Percentiles rank a stretch among this genome's conserved stretches.
phyloP scores from a whole-genome alignment of 1,140 invertebrate species.

The Cydia splendana region DNA sequence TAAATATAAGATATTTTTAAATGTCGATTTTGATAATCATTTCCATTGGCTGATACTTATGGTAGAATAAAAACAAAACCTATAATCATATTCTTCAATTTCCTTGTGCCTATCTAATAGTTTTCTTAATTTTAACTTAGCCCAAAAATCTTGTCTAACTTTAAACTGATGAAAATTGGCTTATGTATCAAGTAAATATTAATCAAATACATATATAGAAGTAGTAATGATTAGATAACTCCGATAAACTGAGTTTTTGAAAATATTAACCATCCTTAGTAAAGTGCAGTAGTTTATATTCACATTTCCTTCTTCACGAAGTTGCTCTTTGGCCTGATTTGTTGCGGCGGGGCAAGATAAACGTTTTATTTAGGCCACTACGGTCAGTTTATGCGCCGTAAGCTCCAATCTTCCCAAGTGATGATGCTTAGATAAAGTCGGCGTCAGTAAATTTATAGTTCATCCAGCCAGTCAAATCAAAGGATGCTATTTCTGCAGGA shows the following conservation, averaged over 20 bases:
- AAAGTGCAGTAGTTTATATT: constrained; percentile 68
- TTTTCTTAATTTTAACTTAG: too few relatives aligned
- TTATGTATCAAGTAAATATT: too few relatives aligned
- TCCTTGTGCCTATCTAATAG: too few relatives aligned
- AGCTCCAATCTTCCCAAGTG: constrained; percentile 32
- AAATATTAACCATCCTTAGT: constrained; percentile 53
- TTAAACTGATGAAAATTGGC: too few relatives aligned
- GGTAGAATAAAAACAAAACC: too few relatives aligned
- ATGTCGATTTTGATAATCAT: too few relatives aligned
- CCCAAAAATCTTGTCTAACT: too few relatives aligned
- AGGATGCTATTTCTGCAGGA: constrained; percentile 37
- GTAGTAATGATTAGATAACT: too few relatives aligned
- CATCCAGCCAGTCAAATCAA: constrained; percentile 38
- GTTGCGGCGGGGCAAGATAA: constrained; percentile 38
- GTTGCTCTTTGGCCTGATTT: constrained; percentile 57
- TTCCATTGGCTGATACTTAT: too few relatives aligned
- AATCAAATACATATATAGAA: too few relatives aligned
- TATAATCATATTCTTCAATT: too few relatives aligned
- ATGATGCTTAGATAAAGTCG: constrained; percentile 37
- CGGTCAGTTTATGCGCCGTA: constrained; percentile 43
- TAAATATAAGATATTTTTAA: too few relatives aligned
- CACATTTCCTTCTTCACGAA: constrained; percentile 56
- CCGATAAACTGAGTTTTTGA: background rate
- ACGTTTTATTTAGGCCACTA: constrained; percentile 51
- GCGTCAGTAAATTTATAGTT: constrained; percentile 40